Evolutionary conservation across 1,140 invertebrate genomes (phyloP).

Genomic region (Tetramorium parvispinum): DNA sequence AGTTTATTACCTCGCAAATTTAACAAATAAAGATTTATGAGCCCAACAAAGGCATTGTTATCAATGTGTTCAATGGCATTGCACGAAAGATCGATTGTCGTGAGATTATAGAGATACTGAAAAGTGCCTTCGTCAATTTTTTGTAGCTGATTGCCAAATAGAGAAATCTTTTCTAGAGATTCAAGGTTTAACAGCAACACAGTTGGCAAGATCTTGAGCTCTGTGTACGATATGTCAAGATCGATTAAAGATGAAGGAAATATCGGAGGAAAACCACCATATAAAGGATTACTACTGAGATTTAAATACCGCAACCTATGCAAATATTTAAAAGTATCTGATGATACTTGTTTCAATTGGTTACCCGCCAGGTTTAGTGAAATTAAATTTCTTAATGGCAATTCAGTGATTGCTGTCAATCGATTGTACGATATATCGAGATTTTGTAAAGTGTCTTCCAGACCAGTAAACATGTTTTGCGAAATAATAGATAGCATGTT

Average conservation of each 20-base stretch:
- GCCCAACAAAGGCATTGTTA: slow-evolving; percentile 90
- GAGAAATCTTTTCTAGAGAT: slow-evolving; percentile 88
- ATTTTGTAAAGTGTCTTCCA: slow-evolving; percentile 90
- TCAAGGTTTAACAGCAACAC: slow-evolving; percentile 90
- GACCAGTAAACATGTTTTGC: slow-evolving; percentile 90
- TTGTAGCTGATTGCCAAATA: slow-evolving; percentile 89
- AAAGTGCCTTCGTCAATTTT: slow-evolving; percentile 91
- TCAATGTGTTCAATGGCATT: slow-evolving; percentile 93
- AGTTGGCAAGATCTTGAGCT: slow-evolving; percentile 89
- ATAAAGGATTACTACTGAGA: slow-evolving; percentile 91
- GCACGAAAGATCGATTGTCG: slow-evolving; percentile 90
- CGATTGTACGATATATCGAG: slow-evolving; percentile 92
- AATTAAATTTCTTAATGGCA: slow-evolving; percentile 89
- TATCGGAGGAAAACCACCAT: slow-evolving; percentile 83
- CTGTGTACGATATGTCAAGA: slow-evolving; percentile 91
- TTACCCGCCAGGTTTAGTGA: slow-evolving; percentile 93
- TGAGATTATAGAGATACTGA: slow-evolving; percentile 90
- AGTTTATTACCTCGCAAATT: slow-evolving; percentile 92
- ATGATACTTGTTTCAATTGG: slow-evolving; percentile 89
- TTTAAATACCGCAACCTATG: slow-evolving; percentile 91
- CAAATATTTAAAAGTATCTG: slow-evolving; percentile 90
- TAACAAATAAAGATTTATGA: slow-evolving; percentile 90
- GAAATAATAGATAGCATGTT: slow-evolving; percentile 91
- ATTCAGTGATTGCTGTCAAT: slow-evolving; percentile 88
- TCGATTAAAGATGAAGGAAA: slow-evolving; percentile 85